phyloP scores from a whole-genome alignment of 2,888 invertebrate genomes.

The Eupithecia exiguata region DNA sequence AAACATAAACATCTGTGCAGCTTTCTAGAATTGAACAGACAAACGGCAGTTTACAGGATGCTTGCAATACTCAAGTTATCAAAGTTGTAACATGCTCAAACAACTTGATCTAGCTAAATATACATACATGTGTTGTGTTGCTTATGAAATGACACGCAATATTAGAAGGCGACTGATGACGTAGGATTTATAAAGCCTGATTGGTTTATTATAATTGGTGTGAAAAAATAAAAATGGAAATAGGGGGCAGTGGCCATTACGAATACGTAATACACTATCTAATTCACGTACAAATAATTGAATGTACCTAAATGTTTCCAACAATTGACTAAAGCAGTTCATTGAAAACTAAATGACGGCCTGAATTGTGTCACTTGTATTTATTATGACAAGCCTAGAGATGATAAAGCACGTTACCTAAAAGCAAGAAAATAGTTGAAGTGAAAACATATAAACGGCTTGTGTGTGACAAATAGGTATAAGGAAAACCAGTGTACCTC shows the following conservation, averaged over 20 bases:
- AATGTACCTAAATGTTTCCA: neutral
- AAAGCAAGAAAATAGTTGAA: conserved; percentile 16
- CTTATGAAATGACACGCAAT: neutral
- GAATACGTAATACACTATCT: neutral
- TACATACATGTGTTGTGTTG: neutral
- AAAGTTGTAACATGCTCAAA: neutral
- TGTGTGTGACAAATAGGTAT: conserved; percentile 52
- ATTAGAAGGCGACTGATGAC: neutral
- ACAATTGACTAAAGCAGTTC: neutral
- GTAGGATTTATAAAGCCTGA: neutral
- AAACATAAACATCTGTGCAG: conserved; percentile 26
- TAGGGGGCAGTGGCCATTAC: neutral
- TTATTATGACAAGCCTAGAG: neutral
- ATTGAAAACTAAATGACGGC: neutral
- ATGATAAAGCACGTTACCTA: conserved; percentile 12
- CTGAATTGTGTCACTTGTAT: neutral
- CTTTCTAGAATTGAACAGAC: conserved; percentile 38
- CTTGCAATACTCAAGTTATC: conserved; percentile 4
- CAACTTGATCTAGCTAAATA: neutral
- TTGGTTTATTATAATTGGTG: neutral
- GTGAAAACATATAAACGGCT: conserved; percentile 36
- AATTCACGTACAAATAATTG: neutral
- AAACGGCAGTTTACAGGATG: conserved; percentile 17
- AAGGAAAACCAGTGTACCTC: conserved; percentile 50
- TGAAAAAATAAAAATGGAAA: neutral